Percentiles rank a stretch among this genome's conserved stretches.
phyloP scores from a whole-genome alignment of 2,797 vertebrate species.

The Silurus lanzhouensis region DNA sequence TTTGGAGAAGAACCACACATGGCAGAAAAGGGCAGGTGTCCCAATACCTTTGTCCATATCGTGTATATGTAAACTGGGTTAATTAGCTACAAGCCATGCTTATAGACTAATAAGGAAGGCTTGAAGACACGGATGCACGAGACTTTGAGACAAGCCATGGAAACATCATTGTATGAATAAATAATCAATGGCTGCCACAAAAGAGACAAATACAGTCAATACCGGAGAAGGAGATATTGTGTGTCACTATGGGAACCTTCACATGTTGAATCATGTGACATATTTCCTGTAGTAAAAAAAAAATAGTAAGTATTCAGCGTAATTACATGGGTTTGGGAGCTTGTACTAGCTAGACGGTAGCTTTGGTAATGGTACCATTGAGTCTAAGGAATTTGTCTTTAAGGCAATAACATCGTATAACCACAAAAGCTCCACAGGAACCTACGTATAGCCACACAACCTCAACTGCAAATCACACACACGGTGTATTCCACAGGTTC shows the following conservation, averaged over 20 bases:
- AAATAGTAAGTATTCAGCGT: background rate
- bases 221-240: background rate
- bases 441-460: background rate
- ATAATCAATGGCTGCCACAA: background rate
- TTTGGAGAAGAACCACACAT: no score
- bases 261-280: background rate
- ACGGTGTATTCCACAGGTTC: background rate
- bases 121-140: background rate
- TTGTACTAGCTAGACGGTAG: background rate
- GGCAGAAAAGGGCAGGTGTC: no score
- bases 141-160: background rate
- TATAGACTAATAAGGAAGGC: background rate
- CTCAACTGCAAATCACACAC: background rate
- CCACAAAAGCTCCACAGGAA: background rate
- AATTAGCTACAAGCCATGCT: background rate
- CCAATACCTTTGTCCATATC: no score
- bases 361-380: background rate
- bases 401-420: background rate
- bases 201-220: background rate
- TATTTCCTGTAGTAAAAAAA: background rate
- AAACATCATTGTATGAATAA: background rate
- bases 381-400: background rate
- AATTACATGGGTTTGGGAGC: background rate
- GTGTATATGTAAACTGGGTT: background rate
- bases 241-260: background rate